A percentile compares a stretch with the other conserved stretches of the same genome.
phyloP scores from a whole-genome alignment of 1,140 invertebrate species.

The Drosophila subobscura region DNA sequence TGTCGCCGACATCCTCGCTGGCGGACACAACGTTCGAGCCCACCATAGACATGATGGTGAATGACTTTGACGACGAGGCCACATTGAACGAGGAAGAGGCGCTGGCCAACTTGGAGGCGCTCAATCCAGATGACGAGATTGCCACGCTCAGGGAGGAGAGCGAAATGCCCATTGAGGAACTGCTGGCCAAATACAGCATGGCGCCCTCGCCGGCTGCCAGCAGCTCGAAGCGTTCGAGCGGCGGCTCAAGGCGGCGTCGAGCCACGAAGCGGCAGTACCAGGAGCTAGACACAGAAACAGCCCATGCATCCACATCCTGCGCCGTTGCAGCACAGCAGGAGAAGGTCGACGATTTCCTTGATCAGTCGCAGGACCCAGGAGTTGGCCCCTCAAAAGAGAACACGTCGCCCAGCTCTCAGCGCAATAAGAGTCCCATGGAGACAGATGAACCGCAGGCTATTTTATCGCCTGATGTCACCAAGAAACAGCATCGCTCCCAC shows the following conservation, averaged over 20 bases:
- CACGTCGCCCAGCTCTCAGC: not conserved
- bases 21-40: constrained; percentile 86
- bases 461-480: constrained; percentile 23
- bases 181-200: constrained; percentile 87
- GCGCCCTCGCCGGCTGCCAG: constrained; percentile 20
- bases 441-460: constrained; percentile 8
- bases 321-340: constrained; percentile 4
- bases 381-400: not conserved
- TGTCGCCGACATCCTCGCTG: constrained; percentile 62
- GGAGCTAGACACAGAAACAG: constrained; percentile 27
- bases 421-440: constrained; percentile 6
- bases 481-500: constrained; percentile 76
- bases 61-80: constrained; percentile 98
- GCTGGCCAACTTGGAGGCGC: constrained; percentile 91
- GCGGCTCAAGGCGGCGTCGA: constrained; percentile 31
- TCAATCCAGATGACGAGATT: constrained; percentile 93
- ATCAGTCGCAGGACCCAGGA: not conserved
- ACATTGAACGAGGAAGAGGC: constrained; percentile 98
- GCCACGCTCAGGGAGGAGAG: constrained; percentile 93
- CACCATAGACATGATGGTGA: constrained; percentile 95
- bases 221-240: constrained; percentile 26
- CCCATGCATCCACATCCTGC: constrained; percentile 1
- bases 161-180: constrained; percentile 97
- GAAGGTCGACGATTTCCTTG: not conserved
- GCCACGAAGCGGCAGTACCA: constrained; percentile 46